Evolutionary conservation across 2,888 invertebrate genomes (phyloP).

Genomic region (Brenthis daphne): DNA sequence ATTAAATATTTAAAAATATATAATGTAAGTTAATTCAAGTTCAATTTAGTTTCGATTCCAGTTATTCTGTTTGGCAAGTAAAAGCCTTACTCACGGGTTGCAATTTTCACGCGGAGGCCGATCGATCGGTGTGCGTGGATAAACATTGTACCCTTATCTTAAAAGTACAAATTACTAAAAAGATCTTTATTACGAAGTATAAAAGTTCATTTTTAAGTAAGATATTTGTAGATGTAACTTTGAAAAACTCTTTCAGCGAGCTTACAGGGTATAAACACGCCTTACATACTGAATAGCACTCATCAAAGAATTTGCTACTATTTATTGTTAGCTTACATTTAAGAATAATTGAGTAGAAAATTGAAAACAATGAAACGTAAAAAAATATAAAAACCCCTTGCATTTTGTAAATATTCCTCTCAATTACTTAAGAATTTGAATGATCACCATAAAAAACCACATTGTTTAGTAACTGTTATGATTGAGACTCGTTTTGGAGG

Average conservation of each 20-base stretch:
- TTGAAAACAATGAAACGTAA: no score
- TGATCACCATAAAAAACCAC: no score
- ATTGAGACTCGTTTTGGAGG: no score
- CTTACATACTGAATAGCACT: slow-evolving; percentile 28
- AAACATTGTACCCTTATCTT: slow-evolving; percentile 73
- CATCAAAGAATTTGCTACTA: slow-evolving; percentile 1
- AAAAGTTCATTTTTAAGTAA: slow-evolving; percentile 40
- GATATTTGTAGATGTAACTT: slow-evolving; percentile 8
- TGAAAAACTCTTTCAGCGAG: slow-evolving; percentile 27
- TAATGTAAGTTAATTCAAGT: background rate
- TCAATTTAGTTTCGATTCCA: slow-evolving; percentile 47
- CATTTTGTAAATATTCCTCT: no score
- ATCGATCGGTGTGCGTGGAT: slow-evolving; percentile 78
- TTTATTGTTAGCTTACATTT: slow-evolving; percentile 1
- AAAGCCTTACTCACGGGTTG: slow-evolving; percentile 58
- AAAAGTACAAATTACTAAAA: slow-evolving; percentile 49
- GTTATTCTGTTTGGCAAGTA: slow-evolving; percentile 56
- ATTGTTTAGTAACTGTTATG: no score
- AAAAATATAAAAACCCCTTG: no score
- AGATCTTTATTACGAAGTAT: slow-evolving; percentile 38
- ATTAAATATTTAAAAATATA: background rate
- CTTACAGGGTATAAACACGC: slow-evolving; percentile 21
- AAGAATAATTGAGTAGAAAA: background rate
- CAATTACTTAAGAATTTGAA: no score
- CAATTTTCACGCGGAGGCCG: slow-evolving; percentile 78